These are phyloP conservation scores for Micronycteris hirsuta DNA, from an alignment of 2,113 vertebrate genomes.

Conservation along the genomic window DNA sequence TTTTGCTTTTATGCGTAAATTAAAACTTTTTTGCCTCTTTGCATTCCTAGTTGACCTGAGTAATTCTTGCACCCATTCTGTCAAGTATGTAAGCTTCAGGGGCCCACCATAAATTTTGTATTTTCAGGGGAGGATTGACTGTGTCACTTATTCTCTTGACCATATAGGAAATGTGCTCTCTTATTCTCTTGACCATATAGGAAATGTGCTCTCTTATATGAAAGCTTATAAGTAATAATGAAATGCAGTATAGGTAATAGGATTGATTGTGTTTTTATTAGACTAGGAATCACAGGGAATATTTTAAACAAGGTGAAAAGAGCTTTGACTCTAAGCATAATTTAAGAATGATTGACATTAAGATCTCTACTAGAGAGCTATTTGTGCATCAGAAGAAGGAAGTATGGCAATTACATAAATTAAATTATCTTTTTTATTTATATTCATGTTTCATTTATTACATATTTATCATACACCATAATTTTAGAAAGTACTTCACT, in stretches of 20 bases:
- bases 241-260: neutral
- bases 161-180: neutral
- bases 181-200: neutral
- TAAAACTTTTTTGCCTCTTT: neutral
- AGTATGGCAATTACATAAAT: neutral
- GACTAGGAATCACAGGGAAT: neutral
- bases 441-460: neutral
- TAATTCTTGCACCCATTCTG: neutral
- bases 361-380: neutral
- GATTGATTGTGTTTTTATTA: neutral
- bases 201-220: neutral
- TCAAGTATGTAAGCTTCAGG: neutral
- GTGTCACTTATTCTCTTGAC: neutral
- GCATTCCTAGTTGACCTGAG: neutral
- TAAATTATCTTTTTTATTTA: neutral
- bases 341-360: neutral
- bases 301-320: constrained; percentile 17
- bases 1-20: constrained; percentile 20
- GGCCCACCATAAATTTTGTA: neutral
- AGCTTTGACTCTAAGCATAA: neutral
- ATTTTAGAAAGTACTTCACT: constrained; percentile 16
- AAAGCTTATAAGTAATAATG: neutral
- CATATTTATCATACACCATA: neutral
- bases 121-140: neutral
- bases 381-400: neutral